These are phyloP conservation scores for Rousettus madagascariensis DNA, from an alignment of 2,797 vertebrate genomes.

Conservation along the genomic window DNA sequence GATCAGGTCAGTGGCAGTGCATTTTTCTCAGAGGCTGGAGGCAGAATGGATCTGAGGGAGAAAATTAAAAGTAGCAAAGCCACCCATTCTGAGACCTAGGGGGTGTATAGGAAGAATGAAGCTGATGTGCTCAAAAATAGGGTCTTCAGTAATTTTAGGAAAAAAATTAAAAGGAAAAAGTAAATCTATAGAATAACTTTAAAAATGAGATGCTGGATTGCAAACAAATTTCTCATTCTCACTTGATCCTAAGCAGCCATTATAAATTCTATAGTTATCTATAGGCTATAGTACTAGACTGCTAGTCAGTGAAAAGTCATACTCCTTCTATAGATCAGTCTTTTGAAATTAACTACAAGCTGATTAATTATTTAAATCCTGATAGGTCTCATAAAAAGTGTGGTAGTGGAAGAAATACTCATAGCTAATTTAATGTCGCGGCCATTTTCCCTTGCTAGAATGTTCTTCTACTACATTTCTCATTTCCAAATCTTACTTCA, in stretches of 20 bases:
- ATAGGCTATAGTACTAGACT: neutral
- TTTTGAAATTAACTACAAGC: neutral
- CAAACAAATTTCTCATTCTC: neutral
- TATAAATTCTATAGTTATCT: neutral
- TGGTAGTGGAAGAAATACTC: neutral
- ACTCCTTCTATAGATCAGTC: neutral
- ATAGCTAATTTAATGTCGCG: neutral
- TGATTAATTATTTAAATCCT: neutral
- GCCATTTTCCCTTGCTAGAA: neutral
- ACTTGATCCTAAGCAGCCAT: neutral
- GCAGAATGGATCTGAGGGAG: neutral
- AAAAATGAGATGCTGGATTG: neutral
- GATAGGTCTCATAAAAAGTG: neutral
- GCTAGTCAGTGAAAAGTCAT: neutral
- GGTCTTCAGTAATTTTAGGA: neutral
- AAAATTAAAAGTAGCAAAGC: neutral
- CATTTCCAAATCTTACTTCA: neutral
- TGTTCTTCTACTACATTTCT: neutral
- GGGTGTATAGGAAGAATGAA: neutral
- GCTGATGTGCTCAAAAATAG: neutral
- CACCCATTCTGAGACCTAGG: neutral
- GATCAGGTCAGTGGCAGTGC: neutral
- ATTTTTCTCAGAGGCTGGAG: neutral
- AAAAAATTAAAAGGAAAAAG: neutral
- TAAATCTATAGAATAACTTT: neutral